A percentile compares a stretch with the other conserved stretches of the same genome.
phyloP scores from a whole-genome alignment of 2,888 invertebrate genomes.

The Capitulum mitella region DNA sequence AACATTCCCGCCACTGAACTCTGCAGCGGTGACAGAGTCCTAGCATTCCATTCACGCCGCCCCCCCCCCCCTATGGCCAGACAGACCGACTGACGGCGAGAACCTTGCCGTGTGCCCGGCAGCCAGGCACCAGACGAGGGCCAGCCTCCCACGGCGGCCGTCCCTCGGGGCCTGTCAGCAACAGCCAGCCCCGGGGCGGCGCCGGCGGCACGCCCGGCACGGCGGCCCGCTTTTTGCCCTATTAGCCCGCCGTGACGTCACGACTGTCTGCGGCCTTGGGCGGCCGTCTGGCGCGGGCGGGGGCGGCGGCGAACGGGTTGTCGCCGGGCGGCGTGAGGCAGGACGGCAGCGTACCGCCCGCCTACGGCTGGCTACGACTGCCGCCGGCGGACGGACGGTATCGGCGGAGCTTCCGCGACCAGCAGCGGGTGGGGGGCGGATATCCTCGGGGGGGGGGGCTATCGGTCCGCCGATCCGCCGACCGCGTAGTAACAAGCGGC shows the following conservation, averaged over 20 bases:
- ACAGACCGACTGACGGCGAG: no score
- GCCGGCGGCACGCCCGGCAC: not conserved
- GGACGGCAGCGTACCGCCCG: not conserved
- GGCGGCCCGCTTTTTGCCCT: not conserved
- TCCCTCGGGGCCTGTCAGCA: no score
- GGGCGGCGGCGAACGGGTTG: conserved; percentile 4
- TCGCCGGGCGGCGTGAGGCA: conserved; percentile 1
- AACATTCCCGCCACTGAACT: no score
- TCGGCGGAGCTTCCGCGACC: not conserved
- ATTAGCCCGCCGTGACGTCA: not conserved
- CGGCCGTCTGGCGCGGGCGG: conserved; percentile 5
- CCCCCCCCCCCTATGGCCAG: no score
- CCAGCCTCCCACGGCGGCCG: no score
- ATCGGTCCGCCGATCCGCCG: not conserved
- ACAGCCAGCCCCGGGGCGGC: not conserved
- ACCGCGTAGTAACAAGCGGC: not conserved
- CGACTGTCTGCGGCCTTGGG: not conserved
- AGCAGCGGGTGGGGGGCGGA: not conserved
- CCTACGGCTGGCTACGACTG: not conserved
- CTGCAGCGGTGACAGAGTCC: no score
- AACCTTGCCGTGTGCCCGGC: no score
- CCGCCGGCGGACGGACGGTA: not conserved
- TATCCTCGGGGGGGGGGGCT: not conserved
- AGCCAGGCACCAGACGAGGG: no score
- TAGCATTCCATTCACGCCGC: no score